These are phyloP conservation scores for Phalacrocorax carbo DNA, from an alignment of 2,113 vertebrate genomes.

Conservation along the genomic window DNA sequence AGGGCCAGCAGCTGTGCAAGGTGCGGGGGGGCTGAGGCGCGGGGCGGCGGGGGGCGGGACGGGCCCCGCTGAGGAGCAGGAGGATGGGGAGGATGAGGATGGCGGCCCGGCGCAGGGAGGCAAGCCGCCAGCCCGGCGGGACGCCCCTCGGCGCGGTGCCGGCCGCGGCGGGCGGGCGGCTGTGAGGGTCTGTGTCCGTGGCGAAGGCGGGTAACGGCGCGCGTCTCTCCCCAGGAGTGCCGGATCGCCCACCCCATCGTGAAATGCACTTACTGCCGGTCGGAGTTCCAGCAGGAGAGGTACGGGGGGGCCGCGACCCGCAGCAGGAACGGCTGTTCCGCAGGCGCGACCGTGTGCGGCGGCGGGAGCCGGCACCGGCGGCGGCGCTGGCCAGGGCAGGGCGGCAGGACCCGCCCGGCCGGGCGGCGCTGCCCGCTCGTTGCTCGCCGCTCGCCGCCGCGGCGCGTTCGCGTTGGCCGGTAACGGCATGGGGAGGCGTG, in stretches of 20 bases:
- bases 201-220: background rate
- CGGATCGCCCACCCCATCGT: slow-evolving; percentile 97
- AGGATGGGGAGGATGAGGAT: no score
- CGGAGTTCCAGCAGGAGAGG: slow-evolving; percentile 98
- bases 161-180: background rate
- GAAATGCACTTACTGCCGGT: slow-evolving; percentile 96
- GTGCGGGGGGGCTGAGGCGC: no score
- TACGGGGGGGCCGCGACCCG: slow-evolving; percentile 44
- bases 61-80: no score
- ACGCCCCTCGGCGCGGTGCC: background rate
- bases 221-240: slow-evolving; percentile 81
- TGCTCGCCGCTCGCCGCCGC: background rate
- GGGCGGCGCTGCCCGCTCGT: fast-evolving
- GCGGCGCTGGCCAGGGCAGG: background rate
- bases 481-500: background rate
- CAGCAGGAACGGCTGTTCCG: background rate
- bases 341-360: fast-evolving
- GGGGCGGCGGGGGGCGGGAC: no score
- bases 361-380: fast-evolving
- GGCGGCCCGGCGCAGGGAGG: no score
- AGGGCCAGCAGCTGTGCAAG: no score
- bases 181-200: background rate
- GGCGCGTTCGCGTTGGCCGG: background rate
- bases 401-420: background rate
- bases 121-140: no score